Evolutionary conservation across 1,140 invertebrate species (phyloP), one percentile per base, ranked within the genome.

Genomic region (Hirudo medicinalis): DNA sequence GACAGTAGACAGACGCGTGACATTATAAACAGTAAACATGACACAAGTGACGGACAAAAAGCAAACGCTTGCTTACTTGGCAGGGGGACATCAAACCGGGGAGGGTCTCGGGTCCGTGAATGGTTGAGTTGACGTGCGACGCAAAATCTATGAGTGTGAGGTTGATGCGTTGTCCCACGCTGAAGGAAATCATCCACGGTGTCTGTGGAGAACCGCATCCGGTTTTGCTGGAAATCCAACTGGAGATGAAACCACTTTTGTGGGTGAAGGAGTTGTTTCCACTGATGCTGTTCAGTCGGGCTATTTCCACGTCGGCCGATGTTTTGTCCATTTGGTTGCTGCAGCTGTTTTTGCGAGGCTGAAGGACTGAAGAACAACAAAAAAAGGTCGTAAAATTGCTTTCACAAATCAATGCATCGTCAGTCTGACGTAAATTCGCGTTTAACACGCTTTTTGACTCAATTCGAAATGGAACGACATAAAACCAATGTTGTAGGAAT

Each of bases 101-200:
- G 13, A 15, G 43, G 43, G 43, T 49, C 0, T 49, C 43, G 13
- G 4, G 15, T 49, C 43, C 43, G 9, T 49, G 43, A 17, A 49
- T 49, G 43, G 60, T 63, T 19, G 25, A 27, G 60, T 63, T 49
- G 43, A 49, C 43, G 11, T 49, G 43, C 43, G 43, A 49, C 11
- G 60, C 36, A 22, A 70, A 70, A 32, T 70, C 69, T n/a, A 54
- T 54, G 36, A 70, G 69, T n/a, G 36, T 73, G 13, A 73, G 27
- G 55, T 73, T 73, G 72, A 73, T 69, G 9, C 54, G 67, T 25
- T 73, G 72, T 29, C 72, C 72, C 3, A 29, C 22, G 0, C 17
- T 40, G n/a, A 70, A 25, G 0, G 25, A 6, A 22, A 73, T 70
- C 19, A 40, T 32, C 72, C 72, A 73, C 29, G 72, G 72, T 25